These are phyloP conservation scores for Oreohelix idahoensis DNA, from an alignment of 1,140 invertebrate genomes.

Conservation along the genomic window DNA sequence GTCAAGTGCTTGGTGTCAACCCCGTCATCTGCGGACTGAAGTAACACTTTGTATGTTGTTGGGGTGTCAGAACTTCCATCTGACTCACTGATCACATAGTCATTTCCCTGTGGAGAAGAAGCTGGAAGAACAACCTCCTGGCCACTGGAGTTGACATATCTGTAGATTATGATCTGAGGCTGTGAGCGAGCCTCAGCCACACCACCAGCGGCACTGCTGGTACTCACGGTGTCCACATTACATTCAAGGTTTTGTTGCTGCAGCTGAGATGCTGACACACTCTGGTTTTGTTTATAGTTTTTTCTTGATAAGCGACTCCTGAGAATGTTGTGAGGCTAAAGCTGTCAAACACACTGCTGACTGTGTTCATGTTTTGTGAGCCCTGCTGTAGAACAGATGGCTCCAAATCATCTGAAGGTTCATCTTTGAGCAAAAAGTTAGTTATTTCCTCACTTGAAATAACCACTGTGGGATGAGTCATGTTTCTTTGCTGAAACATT, in stretches of 20 bases:
- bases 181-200: background rate
- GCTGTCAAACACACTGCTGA: slow-evolving; percentile 59
- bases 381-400: background rate
- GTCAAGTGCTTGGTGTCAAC: background rate
- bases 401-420: slow-evolving; percentile 26
- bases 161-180: slow-evolving; percentile 54
- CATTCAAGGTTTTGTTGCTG: background rate
- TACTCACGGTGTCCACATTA: background rate
- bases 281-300: background rate
- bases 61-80: slow-evolving; percentile 2
- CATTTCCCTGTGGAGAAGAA: slow-evolving; percentile 51
- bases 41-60: slow-evolving; percentile 32
- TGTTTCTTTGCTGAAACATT: background rate
- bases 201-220: background rate
- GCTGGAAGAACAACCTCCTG: slow-evolving; percentile 34
- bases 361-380: slow-evolving; percentile 23
- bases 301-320: slow-evolving; percentile 39
- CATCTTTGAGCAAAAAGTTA: slow-evolving; percentile 45
- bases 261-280: background rate
- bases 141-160: slow-evolving; percentile 47
- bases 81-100: slow-evolving; percentile 42
- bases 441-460: slow-evolving; percentile 37
- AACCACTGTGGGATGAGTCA: background rate
- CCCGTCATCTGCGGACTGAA: slow-evolving; percentile 13
- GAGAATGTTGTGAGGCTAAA: slow-evolving; percentile 56